These are phyloP conservation scores for Rhegmatorhina hoffmannsi DNA, from an alignment of 2,113 vertebrate species.

Conservation along the genomic window DNA sequence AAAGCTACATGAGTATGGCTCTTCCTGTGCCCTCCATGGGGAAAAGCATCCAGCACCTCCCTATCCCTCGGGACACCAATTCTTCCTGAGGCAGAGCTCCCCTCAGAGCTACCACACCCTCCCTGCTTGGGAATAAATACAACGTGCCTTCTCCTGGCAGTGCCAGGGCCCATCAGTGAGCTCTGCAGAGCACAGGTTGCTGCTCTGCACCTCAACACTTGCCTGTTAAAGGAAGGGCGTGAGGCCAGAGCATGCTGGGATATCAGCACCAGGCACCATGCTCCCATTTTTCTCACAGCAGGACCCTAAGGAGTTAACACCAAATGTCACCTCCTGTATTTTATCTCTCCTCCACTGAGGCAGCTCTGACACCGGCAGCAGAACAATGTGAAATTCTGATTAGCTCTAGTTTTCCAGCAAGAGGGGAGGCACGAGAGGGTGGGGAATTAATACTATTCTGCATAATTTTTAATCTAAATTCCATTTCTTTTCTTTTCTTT, in stretches of 20 bases:
- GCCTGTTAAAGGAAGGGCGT: neutral
- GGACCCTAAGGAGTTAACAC: slow-evolving; percentile 38
- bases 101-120: neutral
- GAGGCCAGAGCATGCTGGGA: accelerated
- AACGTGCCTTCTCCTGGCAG: accelerated
- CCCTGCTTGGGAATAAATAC: accelerated
- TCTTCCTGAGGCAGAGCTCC: neutral
- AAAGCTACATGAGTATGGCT: accelerated
- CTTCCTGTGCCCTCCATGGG: accelerated
- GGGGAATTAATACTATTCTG: slow-evolving; percentile 52
- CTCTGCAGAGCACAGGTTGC: neutral
- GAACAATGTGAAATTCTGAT: slow-evolving; percentile 49
- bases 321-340: slow-evolving; percentile 35
- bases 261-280: accelerated
- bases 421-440: slow-evolving; percentile 39
- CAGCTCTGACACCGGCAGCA: slow-evolving; percentile 37
- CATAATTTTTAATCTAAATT: slow-evolving; percentile 72
- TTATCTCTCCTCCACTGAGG: slow-evolving; percentile 41
- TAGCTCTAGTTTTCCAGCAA: slow-evolving; percentile 43
- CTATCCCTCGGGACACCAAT: neutral
- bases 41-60: neutral
- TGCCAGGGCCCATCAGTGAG: neutral
- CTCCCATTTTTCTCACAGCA: accelerated
- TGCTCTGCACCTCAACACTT: neutral
- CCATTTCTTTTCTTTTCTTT: slow-evolving; percentile 66